Evolutionary conservation across 2,797 vertebrate genomes (phyloP).

Genomic region (Dallia pectoralis): DNA sequence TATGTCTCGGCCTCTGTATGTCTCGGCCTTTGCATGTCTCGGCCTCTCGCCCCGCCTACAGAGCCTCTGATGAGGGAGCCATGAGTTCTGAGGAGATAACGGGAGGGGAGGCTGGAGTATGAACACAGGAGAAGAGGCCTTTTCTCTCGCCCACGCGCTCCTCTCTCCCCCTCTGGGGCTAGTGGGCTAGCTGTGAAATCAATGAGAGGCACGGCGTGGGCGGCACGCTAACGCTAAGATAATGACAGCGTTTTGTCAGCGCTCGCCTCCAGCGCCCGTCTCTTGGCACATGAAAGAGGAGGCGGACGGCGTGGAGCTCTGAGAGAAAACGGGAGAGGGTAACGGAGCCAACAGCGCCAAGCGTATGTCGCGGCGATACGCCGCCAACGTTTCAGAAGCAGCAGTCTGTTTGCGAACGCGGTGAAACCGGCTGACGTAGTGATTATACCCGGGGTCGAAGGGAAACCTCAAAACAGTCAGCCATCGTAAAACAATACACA

Average conservation of each 20-base stretch:
- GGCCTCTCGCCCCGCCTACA: conserved; percentile 14
- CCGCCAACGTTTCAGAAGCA: conserved; percentile 17
- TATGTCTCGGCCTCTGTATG: background rate
- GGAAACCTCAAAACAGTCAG: conserved; percentile 42
- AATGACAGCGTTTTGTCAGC: conserved; percentile 69
- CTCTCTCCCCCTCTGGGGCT: conserved; percentile 36
- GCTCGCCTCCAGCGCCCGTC: conserved; percentile 52
- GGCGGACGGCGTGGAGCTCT: conserved; percentile 34
- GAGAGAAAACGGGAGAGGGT: conserved; percentile 30
- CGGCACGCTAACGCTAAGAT: conserved; percentile 61
- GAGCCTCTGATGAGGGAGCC: conserved; percentile 40
- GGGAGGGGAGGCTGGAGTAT: conserved; percentile 22
- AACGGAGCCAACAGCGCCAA: conserved; percentile 32
- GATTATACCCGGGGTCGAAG: conserved; percentile 29
- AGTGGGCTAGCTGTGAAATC: conserved; percentile 61
- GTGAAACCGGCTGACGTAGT: conserved; percentile 37
- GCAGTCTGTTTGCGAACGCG: conserved; percentile 37
- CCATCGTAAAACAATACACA: conserved; percentile 41
- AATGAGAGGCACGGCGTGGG: conserved; percentile 66
- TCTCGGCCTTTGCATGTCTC: conserved; percentile 17
- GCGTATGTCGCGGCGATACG: conserved; percentile 26
- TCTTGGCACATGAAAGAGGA: conserved; percentile 58
- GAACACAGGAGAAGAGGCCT: conserved; percentile 36
- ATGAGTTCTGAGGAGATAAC: conserved; percentile 40
- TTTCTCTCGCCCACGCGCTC: conserved; percentile 18